Conservation (phyloP, 2,113 vertebrate species). For the Clarias gariepinus region DNA sequence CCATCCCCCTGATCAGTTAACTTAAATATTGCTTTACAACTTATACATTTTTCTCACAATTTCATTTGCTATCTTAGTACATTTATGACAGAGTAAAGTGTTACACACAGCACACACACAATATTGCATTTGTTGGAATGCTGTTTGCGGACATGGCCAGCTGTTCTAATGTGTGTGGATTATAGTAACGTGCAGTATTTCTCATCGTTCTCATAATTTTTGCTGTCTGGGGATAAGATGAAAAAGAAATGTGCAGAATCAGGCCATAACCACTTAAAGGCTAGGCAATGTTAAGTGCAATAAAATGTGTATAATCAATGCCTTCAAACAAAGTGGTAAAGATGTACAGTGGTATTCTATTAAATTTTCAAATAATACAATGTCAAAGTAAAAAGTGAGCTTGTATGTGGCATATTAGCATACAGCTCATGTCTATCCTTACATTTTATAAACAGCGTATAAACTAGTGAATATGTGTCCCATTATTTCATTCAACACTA, state of each 20-base stretch:
- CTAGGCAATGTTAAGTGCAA: background rate
- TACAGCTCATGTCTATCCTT: background rate
- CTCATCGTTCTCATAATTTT: background rate
- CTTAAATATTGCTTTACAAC: background rate
- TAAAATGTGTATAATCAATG: background rate
- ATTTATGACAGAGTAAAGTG: background rate
- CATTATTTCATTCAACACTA: background rate
- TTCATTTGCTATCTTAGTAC: slow-evolving; percentile 7
- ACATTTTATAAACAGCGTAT: background rate
- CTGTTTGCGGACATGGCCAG: background rate
- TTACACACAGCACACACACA: background rate
- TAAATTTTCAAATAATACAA: background rate
- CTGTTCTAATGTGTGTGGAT: background rate
- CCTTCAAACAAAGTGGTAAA: background rate
- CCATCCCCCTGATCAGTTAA: background rate
- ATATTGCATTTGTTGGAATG: slow-evolving; percentile 19
- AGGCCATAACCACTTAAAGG: background rate
- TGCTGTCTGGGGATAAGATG: background rate
- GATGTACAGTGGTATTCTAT: background rate
- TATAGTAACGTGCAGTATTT: background rate
- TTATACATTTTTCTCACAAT: background rate
- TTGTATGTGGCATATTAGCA: background rate
- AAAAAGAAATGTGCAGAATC: background rate
- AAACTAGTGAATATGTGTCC: background rate
- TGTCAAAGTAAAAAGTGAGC: background rate